phyloP scores from a whole-genome alignment of 2,797 vertebrate genomes.

The Pitangus sulphuratus region DNA sequence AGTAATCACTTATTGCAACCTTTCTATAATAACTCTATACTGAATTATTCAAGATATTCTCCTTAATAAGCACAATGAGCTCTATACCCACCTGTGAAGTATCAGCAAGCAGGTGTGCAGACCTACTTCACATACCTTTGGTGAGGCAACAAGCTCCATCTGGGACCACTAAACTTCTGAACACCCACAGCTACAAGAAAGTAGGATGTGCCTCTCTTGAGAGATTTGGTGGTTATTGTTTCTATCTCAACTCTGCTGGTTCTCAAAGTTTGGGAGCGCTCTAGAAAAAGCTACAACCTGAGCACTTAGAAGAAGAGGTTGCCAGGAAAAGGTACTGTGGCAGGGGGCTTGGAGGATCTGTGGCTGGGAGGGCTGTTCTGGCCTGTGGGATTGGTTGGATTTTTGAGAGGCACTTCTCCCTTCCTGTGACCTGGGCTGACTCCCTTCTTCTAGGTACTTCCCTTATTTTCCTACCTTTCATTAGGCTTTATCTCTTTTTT shows the following conservation, averaged over 20 bases:
- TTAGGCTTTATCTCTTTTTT: background rate
- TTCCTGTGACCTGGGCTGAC: background rate
- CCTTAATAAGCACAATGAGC: background rate
- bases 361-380: rapidly evolving
- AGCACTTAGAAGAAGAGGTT: background rate
- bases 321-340: background rate
- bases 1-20: background rate
- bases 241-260: rapidly evolving
- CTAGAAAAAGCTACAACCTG: background rate
- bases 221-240: rapidly evolving
- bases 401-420: background rate
- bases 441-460: rapidly evolving
- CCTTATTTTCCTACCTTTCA: rapidly evolving
- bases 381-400: rapidly evolving
- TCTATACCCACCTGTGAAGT: background rate
- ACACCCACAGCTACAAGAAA: background rate
- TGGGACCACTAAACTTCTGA: background rate
- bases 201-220: rapidly evolving
- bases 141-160: background rate
- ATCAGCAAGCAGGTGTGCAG: background rate
- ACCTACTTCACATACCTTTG: background rate
- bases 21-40: background rate
- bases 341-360: background rate
- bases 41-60: background rate
- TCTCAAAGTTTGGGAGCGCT: rapidly evolving